Base-by-base conservation (phyloP, 2,797 vertebrate species). In the Takifugu rubripes region DNA sequence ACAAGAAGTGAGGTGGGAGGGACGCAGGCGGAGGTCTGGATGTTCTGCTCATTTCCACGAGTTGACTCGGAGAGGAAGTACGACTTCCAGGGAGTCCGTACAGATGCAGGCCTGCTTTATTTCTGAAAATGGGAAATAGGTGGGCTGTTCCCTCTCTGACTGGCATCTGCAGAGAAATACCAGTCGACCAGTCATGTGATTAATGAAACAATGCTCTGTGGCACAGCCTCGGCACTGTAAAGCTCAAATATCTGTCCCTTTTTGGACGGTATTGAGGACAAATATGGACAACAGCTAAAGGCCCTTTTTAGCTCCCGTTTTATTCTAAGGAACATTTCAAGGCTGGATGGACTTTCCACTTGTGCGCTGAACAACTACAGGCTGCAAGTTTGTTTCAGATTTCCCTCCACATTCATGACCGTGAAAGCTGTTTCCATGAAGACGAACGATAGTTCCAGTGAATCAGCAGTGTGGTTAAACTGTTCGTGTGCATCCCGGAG, bases 41-140 rank as follows among this genome's bases (percentile, higher is more conserved):
- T 25, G 61, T 62, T 62, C 26, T 61, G 60, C 53, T 59, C 36
- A 49, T 63, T 77, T 64, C 55, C 49, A 63, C 44, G 66, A 55
- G 40, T 36, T 74, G 69, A 79, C 71, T 62, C 33, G 54, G 42
- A 74, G 58, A 83, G 84, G 82, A 90, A 87, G 77, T 79, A 80
- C 67, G 75, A 80, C 76, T 81, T 88, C 75, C 78, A 74, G 60
- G 26, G 58, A 64, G 56, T 43, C 52, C 55, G 62, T 5, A 77
- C 64, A 70, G 52, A 21, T 47, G 54, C 59, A 6, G 29, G 24
- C 42, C 49, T 46, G 52, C 24, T 51, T 59, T 46, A 40, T 47
- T 26, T 59, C 55, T 33, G 7, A 33, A 33, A 11, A 11, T 33
- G 33, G 33, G 11, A 33, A 11, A 33, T 2, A 2, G 33, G 33